Base-by-base conservation (phyloP, 2,113 vertebrate species). In the Phyllostomus hastatus region DNA sequence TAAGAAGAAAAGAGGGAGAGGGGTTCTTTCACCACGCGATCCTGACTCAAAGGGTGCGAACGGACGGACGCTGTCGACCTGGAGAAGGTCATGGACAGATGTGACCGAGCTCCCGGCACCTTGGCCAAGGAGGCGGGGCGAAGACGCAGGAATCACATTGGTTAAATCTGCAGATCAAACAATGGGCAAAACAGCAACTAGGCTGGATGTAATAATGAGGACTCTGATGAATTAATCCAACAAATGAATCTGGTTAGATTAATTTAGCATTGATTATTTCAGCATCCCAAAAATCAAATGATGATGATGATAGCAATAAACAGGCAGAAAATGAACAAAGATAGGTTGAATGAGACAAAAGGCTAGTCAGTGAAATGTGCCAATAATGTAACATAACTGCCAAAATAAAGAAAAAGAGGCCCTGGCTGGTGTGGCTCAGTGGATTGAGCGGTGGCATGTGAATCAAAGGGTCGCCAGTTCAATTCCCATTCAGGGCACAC, bases 401-500 rank as follows among this genome's bases (percentile, higher is more conserved):
- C 46, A 50, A 72, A 90, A 72, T 35, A 76, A 17, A 17, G 19
- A 20, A 16, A 3, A 64, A 81, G 31, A 46, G 17, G 26, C 26
- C 59, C 59, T 64, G 59, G 59, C 59, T 10, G 11, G 59, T 31
- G 26, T 64, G 59, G 59, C 59, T 64, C 59, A 61, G 59, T 61
- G 59, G 59, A 10, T 1, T 24, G 59, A 10, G 26, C 10, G 11
- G 3, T 1, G 2, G 10, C 59, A 24, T 61, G 24, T 2, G 7
- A 61, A 22, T 10, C 59, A 61, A 11, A 61, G 26, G 59, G 59
- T 61, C 3, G 59, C 59, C 4, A 24, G 54, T 57, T 57, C 20
- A 20, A 57, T 57, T 24, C 57, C 9, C 57, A 59, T 2, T 59
- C 22, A 59, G 57, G 57, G 57, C 57, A 59, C 22, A 4, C 24